Evolutionary conservation across 2,888 invertebrate species (phyloP).

Genomic region (Drosophila affinis): DNA sequence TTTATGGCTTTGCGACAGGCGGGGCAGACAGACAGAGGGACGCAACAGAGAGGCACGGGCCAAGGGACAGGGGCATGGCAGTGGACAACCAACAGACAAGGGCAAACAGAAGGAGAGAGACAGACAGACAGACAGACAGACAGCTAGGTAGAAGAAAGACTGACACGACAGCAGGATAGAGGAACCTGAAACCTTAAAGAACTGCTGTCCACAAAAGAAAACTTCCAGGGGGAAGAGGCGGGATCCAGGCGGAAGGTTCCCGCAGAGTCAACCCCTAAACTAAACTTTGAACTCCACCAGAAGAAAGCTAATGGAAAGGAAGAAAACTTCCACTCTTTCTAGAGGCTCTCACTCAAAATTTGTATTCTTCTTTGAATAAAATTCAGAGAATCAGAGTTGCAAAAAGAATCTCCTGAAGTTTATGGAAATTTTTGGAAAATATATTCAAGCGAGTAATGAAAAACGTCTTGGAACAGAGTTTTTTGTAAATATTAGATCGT

Average conservation of each 20-base stretch:
- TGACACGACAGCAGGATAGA: slow-evolving; percentile 12
- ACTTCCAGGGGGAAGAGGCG: slow-evolving; percentile 6
- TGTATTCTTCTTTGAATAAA: not conserved
- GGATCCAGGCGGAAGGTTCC: not conserved
- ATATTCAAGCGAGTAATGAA: no score
- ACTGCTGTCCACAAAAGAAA: slow-evolving; percentile 35
- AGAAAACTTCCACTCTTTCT: not conserved
- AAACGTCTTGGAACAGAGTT: no score
- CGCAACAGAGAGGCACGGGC: slow-evolving; percentile 27
- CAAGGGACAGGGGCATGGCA: not conserved
- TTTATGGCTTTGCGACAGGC: slow-evolving; percentile 65
- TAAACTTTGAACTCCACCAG: not conserved
- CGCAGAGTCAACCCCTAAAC: not conserved
- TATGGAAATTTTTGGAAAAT: no score
- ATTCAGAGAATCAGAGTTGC: not conserved
- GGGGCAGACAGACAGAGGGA: slow-evolving; percentile 24
- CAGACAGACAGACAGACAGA: slow-evolving; percentile 21
- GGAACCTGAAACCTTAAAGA: slow-evolving; percentile 31
- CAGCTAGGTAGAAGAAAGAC: not conserved
- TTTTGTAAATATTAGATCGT: no score
- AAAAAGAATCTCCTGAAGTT: not conserved
- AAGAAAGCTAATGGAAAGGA: not conserved
- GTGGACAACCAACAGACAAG: slow-evolving; percentile 23
- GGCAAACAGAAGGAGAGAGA: slow-evolving; percentile 17
- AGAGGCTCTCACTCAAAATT: not conserved